These are phyloP conservation scores for Tiliacea citrago DNA, from an alignment of 2,888 invertebrate genomes.

Conservation along the genomic window DNA sequence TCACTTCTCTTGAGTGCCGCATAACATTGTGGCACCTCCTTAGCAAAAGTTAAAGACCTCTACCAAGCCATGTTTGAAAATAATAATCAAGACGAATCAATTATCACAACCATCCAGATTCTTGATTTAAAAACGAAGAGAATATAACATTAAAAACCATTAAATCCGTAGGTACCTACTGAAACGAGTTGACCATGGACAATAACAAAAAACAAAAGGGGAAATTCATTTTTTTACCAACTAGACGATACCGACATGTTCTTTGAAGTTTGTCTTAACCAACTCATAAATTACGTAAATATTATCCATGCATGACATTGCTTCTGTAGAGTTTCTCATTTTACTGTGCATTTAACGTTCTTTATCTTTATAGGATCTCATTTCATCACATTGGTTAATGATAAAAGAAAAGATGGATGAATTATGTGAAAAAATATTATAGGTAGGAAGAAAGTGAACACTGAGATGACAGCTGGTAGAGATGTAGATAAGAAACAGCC, in stretches of 20 bases:
- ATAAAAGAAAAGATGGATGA: neutral
- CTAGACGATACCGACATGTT: neutral
- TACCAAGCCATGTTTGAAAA: constrained; percentile 22
- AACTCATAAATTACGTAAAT: constrained; percentile 23
- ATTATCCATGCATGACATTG: neutral
- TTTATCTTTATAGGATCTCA: constrained; percentile 3
- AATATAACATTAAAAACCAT: neutral
- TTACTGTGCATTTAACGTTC: neutral
- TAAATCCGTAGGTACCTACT: constrained; percentile 7
- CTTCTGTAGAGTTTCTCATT: constrained; percentile 26
- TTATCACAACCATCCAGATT: neutral
- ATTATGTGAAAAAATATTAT: neutral
- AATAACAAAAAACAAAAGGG: neutral
- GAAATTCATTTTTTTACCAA: neutral
- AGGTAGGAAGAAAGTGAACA: constrained; percentile 7
- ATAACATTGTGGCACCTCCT: neutral
- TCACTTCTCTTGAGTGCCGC: no score
- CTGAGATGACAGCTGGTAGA: neutral
- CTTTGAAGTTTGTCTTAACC: neutral
- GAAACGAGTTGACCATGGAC: neutral
- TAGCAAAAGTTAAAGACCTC: constrained; percentile 29
- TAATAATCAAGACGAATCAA: constrained; percentile 34
- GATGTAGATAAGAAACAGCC: neutral
- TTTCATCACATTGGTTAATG: neutral
- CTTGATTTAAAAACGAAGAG: neutral